phyloP scores from a whole-genome alignment of 2,797 vertebrate genomes.

The Scyliorhinus canicula region DNA sequence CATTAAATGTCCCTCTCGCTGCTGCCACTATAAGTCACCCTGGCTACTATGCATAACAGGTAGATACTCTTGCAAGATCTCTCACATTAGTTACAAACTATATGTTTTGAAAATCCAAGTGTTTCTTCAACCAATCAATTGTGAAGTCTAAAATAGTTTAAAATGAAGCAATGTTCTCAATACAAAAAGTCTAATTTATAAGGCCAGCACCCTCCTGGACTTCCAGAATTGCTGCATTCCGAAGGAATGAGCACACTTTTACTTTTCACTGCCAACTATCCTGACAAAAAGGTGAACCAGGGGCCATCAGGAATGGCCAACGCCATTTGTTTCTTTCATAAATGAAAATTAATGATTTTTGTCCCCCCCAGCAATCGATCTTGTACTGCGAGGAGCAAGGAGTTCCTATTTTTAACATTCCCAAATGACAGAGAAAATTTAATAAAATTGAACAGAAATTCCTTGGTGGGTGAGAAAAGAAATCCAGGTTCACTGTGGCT shows the following conservation, averaged over 20 bases:
- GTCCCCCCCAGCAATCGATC: not conserved
- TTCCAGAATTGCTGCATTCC: not conserved
- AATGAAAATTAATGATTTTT: not conserved
- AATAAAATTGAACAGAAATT: not conserved
- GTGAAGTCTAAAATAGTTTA: not conserved
- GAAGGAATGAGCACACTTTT: not conserved
- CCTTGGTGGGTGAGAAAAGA: not conserved
- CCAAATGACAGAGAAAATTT: not conserved
- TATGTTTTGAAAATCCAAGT: not conserved
- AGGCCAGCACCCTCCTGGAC: not conserved
- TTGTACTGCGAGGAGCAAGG: not conserved
- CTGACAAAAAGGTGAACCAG: not conserved
- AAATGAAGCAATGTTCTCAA: not conserved
- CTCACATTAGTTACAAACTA: not conserved
- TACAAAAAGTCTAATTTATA: not conserved
- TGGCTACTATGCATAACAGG: too few species aligned
- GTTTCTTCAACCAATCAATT: not conserved
- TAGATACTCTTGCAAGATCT: not conserved
- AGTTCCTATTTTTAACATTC: not conserved
- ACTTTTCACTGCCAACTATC: not conserved
- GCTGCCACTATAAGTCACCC: not conserved
- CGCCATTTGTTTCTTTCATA: not conserved
- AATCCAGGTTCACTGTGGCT: not conserved
- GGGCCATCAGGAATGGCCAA: not conserved
- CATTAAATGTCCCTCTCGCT: not conserved